Conservation (phyloP, 2,113 vertebrate genomes). For the Dunckerocampus dactyliophorus region DNA sequence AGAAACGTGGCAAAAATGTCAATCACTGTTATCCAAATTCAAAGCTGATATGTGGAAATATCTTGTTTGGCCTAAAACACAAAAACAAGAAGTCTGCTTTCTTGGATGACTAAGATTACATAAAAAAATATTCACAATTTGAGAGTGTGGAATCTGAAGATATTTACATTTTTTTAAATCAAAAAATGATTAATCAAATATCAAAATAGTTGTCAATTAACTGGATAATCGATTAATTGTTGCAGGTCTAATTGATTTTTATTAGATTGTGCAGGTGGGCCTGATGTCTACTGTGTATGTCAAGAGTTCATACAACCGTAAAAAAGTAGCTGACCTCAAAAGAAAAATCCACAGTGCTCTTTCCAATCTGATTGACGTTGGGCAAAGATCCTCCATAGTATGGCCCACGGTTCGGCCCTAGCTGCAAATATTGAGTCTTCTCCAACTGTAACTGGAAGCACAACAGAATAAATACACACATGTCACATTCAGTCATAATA, state of each 20-base stretch:
- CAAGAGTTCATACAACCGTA: background rate
- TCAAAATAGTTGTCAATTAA: too few relatives aligned
- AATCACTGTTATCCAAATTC: too few relatives aligned
- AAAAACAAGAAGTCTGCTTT: too few relatives aligned
- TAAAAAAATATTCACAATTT: background rate
- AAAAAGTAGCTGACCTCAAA: slow-evolving; percentile 80
- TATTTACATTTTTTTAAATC: too few relatives aligned
- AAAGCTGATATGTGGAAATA: too few relatives aligned
- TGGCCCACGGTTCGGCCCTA: slow-evolving; percentile 87
- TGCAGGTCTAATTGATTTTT: background rate
- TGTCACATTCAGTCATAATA: too few relatives aligned
- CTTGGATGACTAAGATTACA: background rate
- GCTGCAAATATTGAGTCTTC: slow-evolving; percentile 89
- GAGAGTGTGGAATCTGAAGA: too few relatives aligned
- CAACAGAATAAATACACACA: background rate
- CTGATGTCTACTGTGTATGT: background rate
- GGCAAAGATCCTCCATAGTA: slow-evolving; percentile 92
- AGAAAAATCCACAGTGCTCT: slow-evolving; percentile 76
- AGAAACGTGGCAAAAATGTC: too few relatives aligned
- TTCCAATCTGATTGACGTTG: slow-evolving; percentile 93
- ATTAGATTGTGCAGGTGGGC: background rate
- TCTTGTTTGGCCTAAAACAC: too few relatives aligned
- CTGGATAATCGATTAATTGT: background rate
- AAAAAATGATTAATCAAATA: too few relatives aligned
- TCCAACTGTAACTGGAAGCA: slow-evolving; percentile 83